Conservation (phyloP, 1,140 invertebrate species). For the Drosophila erecta region DNA sequence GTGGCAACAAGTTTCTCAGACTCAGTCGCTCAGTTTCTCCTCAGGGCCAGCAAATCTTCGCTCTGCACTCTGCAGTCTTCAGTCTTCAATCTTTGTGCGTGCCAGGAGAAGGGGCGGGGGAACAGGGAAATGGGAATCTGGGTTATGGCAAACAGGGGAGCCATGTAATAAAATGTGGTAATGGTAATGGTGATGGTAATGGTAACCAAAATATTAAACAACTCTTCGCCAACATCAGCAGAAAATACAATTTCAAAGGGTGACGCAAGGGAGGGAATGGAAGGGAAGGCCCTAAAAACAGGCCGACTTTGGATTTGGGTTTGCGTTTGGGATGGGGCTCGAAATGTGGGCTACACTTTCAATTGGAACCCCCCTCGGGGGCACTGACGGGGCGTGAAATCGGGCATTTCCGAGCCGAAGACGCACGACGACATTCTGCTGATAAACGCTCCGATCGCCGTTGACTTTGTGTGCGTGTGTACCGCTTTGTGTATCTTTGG, state of each 20-base stretch:
- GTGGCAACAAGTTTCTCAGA: constrained; percentile 44
- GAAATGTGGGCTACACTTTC: constrained; percentile 52
- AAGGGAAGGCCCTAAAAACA: constrained; percentile 30
- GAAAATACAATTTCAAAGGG: constrained; percentile 9
- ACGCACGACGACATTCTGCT: constrained; percentile 6
- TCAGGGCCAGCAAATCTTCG: constrained; percentile 19
- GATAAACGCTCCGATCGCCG: constrained; percentile 17
- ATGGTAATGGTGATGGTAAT: constrained; percentile 43
- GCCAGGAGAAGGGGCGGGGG: not conserved
- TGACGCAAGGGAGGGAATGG: not conserved
- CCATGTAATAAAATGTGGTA: constrained; percentile 54
- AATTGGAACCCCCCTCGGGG: constrained; percentile 12
- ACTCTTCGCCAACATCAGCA: constrained; percentile 34
- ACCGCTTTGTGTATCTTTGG: constrained; percentile 6
- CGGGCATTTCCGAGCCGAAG: not conserved
- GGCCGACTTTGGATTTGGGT: constrained; percentile 28
- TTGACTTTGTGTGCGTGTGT: not conserved
- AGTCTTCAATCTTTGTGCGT: constrained; percentile 8
- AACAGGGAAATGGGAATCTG: constrained; percentile 25
- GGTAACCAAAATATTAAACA: constrained; percentile 46
- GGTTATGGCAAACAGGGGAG: constrained; percentile 51
- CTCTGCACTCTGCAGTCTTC: not conserved
- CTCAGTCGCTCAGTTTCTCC: constrained; percentile 7
- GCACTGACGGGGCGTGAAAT: not conserved
- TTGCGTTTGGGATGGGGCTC: constrained; percentile 19